Percentiles rank a stretch among this genome's conserved stretches.
These are phyloP conservation scores for Syngnathus acus DNA, from an alignment of 2,797 vertebrate species.

Conservation along the genomic window DNA sequence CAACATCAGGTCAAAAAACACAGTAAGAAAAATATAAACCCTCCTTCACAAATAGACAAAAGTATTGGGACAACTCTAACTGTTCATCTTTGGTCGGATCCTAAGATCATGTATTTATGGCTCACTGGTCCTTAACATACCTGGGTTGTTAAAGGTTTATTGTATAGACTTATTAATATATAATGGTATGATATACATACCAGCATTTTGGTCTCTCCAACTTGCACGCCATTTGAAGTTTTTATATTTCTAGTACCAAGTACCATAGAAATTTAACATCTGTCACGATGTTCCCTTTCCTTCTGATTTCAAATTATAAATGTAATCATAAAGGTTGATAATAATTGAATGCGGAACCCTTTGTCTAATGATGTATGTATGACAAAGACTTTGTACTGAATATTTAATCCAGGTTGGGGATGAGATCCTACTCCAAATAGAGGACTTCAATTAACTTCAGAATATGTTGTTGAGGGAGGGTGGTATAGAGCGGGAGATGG, in stretches of 20 bases:
- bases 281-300: background rate
- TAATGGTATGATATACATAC: background rate
- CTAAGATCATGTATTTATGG: background rate
- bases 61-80: background rate
- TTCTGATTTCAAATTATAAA: background rate
- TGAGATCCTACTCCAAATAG: background rate
- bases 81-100: background rate
- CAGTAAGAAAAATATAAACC: slow-evolving; percentile 55
- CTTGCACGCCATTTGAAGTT: background rate
- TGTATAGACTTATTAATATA: background rate
- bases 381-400: background rate
- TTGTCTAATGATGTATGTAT: background rate
- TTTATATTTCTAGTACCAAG: background rate
- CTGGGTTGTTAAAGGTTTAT: background rate
- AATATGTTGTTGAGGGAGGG: background rate
- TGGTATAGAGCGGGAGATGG: background rate
- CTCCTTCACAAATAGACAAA: too few species aligned
- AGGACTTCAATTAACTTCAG: background rate
- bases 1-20: slow-evolving; percentile 83
- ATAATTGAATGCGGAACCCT: background rate
- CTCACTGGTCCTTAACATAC: background rate
- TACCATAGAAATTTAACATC: background rate
- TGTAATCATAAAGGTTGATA: background rate
- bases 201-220: background rate
- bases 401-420: background rate